Percentiles rank a stretch among this genome's conserved stretches.
These are phyloP conservation scores for Myotis yumanensis DNA, from an alignment of 2,113 vertebrate genomes.

Conservation along the genomic window DNA sequence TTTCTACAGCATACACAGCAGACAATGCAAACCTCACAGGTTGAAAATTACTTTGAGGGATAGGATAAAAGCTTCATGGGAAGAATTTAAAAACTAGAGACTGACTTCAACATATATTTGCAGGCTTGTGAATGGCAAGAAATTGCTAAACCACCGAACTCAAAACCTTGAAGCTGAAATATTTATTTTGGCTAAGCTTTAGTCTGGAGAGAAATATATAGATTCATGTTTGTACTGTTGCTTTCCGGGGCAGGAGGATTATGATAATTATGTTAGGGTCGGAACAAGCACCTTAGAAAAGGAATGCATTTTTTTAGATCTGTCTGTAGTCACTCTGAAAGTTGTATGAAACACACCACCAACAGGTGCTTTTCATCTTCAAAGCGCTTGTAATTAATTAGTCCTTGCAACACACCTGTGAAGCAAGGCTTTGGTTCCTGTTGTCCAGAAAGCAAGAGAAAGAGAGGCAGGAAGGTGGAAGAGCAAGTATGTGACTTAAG, in stretches of 20 bases:
- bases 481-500: background rate
- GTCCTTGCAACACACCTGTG: constrained; percentile 68
- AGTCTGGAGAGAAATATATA: constrained; percentile 48
- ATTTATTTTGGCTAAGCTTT: constrained; percentile 73
- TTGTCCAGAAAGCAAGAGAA: constrained; percentile 10
- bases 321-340: constrained; percentile 74
- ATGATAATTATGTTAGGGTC: constrained; percentile 52
- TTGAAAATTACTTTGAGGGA: background rate
- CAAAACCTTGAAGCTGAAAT: constrained; percentile 33
- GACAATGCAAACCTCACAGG: constrained; percentile 48
- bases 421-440: constrained; percentile 49
- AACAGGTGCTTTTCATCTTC: constrained; percentile 83
- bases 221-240: constrained; percentile 46
- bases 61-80: background rate
- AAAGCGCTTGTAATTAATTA: constrained; percentile 74
- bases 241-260: constrained; percentile 51
- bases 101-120: background rate
- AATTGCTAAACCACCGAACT: constrained; percentile 9
- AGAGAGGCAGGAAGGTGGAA: background rate
- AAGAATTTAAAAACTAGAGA: constrained; percentile 31
- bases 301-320: constrained; percentile 21
- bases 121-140: constrained; percentile 51
- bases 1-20: constrained; percentile 64
- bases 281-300: constrained; percentile 32
- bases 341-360: constrained; percentile 75